Evolutionary conservation across 2,888 invertebrate species (phyloP).

Genomic region (Hypselothyrea guttata): DNA sequence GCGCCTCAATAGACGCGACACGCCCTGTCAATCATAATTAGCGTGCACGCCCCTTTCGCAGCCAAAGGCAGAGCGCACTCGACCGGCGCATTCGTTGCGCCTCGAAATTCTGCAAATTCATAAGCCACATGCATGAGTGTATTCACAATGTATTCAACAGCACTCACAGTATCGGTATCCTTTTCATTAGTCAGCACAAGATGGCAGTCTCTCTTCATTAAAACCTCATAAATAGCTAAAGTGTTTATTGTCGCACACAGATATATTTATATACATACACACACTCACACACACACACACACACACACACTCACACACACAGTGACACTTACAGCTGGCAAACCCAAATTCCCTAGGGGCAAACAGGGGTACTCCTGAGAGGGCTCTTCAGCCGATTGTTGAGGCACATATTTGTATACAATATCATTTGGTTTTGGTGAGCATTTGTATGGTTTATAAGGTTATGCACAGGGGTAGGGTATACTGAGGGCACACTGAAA

Average conservation of each 20-base stretch:
- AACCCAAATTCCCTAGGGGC: constrained; percentile 50
- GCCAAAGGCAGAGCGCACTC: constrained; percentile 29
- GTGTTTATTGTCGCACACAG: constrained; percentile 67
- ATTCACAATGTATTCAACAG: background rate
- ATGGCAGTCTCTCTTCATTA: constrained; percentile 69
- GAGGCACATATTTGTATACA: constrained; percentile 50
- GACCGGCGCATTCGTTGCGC: constrained; percentile 57
- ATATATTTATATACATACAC: constrained; percentile 1
- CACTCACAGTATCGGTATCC: constrained; percentile 42
- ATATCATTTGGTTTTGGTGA: constrained; percentile 37
- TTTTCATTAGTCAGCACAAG: constrained; percentile 68
- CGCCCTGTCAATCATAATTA: constrained; percentile 82
- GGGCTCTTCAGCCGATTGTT: constrained; percentile 41
- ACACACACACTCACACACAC: constrained; percentile 9
- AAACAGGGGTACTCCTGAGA: constrained; percentile 23
- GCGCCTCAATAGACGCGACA: constrained; percentile 70
- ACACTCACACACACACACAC: constrained; percentile 11
- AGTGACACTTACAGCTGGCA: constrained; percentile 50
- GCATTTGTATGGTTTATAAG: constrained; percentile 23
- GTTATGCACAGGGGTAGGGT: constrained; percentile 16
- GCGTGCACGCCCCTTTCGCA: constrained; percentile 60
- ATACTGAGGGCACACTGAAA: background rate
- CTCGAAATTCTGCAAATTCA: constrained; percentile 74
- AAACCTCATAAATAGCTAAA: constrained; percentile 77
- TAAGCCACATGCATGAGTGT: constrained; percentile 61